Base-by-base conservation (phyloP, 2,797 vertebrate species). In the Arnoldichthys spilopterus region DNA sequence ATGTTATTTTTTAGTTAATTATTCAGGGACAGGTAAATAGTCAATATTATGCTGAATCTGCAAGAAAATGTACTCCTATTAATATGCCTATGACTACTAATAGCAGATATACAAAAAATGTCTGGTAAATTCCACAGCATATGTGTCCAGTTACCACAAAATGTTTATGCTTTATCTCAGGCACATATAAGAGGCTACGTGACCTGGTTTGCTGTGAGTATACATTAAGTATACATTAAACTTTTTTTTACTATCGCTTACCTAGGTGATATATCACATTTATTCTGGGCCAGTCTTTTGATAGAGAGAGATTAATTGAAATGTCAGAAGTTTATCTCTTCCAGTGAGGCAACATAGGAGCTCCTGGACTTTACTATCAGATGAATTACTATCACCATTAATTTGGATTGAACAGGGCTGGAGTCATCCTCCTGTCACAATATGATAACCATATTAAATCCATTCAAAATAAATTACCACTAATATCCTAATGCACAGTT, bases 381-480 rank as follows among this genome's bases (percentile, higher is more conserved):
- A 61, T 62, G 18, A 18, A 37, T 24, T 63, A 59, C 34, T 53
- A 43, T 54, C 26, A 20, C n/a, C 43, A 11, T 72, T 47, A 4
- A 28, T 59, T 76, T 72, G 72, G 11, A 81, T n/a, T 26, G 15
- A 79, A 66, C 43, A 54, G 59, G 12, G 30, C 16, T 53, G 4
- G 30, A 54, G 24, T 43, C 54, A 34, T 66, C 22, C 3, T 51
- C 28, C 20, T 63, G 9, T 69, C 54, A 47, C 28, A 24, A 26
- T 12, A 43, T 73, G 56, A 73, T 56, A 53, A 77, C 79, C 76
- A 76, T 71, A 78, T 49, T 73, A 88, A 85, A 83, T 49, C 79
- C 79, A 81, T 62, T 82, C 56, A 2, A 56, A 59, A 12, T 26
- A n/a, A 54, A 54, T 54, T 22, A 54, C 7, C n/a, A 15, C 56